A percentile compares a stretch with the other conserved stretches of the same genome.
Conservation (phyloP, 2,888 invertebrate genomes). For the Clivina fossor region DNA sequence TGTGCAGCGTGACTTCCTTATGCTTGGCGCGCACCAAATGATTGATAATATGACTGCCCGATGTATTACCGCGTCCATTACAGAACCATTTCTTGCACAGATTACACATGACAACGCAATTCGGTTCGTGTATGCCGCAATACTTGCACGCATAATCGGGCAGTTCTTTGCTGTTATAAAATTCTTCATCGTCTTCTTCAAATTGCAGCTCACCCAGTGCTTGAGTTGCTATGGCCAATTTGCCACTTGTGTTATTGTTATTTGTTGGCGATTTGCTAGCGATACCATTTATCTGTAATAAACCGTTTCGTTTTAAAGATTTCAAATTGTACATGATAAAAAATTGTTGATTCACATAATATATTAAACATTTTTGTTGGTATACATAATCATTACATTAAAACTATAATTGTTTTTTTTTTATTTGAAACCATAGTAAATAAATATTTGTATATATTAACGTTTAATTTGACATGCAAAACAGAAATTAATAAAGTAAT, state of each 20-base stretch:
- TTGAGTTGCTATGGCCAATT: slow-evolving; percentile 69
- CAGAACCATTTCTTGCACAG: slow-evolving; percentile 99
- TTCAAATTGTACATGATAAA: too few relatives aligned
- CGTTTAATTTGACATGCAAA: too few relatives aligned
- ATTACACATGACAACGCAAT: slow-evolving; percentile 97
- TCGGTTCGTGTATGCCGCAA: slow-evolving; percentile 97
- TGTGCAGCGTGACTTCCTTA: slow-evolving; percentile 96
- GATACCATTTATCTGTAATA: slow-evolving; percentile 69
- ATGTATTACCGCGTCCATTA: slow-evolving; percentile 97
- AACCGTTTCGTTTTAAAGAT: too few relatives aligned
- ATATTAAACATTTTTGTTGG: too few relatives aligned
- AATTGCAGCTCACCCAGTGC: slow-evolving; percentile 87
- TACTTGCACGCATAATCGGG: slow-evolving; percentile 98
- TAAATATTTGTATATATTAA: too few relatives aligned
- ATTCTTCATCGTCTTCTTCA: slow-evolving; percentile 92
- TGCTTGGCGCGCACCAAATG: slow-evolving; percentile 99
- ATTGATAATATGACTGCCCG: slow-evolving; percentile 98
- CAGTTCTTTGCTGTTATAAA: slow-evolving; percentile 82
- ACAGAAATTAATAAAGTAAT: too few relatives aligned
- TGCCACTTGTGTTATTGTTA: slow-evolving; percentile 61
- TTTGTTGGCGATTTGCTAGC: slow-evolving; percentile 59
- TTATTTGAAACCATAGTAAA: too few relatives aligned
- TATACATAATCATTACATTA: too few relatives aligned
- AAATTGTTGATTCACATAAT: too few relatives aligned
- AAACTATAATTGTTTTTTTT: too few relatives aligned